A percentile compares a stretch with the other conserved stretches of the same genome.
Evolutionary conservation across 1,140 invertebrate genomes (phyloP).

Genomic region (Diorhabda sublineata): DNA sequence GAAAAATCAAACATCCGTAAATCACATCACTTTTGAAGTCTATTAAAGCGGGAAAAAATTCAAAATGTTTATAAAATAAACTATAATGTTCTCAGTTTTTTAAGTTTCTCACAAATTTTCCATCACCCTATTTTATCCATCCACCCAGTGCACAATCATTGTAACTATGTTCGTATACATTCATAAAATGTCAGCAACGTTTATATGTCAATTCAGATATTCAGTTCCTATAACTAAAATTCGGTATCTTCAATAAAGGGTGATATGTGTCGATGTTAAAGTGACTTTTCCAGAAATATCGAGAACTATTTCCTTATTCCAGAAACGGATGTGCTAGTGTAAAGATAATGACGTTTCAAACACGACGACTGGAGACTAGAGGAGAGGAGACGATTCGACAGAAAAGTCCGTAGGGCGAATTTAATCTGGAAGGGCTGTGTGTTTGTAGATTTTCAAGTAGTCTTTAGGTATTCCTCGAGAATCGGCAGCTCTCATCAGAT

Average conservation of each 20-base stretch:
- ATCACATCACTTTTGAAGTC: too few relatives aligned
- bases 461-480: slow-evolving; percentile 45
- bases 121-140: too few relatives aligned
- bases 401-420: slow-evolving; percentile 45
- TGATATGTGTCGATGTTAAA: slow-evolving; percentile 27
- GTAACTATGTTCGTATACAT: too few relatives aligned
- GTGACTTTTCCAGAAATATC: slow-evolving; percentile 23
- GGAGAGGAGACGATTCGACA: slow-evolving; percentile 47
- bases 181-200: too few relatives aligned
- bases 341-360: slow-evolving; percentile 46
- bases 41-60: too few relatives aligned
- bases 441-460: slow-evolving; percentile 47
- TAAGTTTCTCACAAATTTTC: too few relatives aligned
- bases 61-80: too few relatives aligned
- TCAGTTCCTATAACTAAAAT: neutral
- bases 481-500: slow-evolving; percentile 40
- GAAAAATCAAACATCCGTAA: too few relatives aligned
- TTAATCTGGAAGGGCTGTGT: slow-evolving; percentile 42
- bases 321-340: slow-evolving; percentile 35
- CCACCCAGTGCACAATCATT: too few relatives aligned
- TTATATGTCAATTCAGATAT: too few relatives aligned
- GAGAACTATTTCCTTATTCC: slow-evolving; percentile 34
- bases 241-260: slow-evolving; percentile 26
- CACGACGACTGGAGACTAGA: slow-evolving; percentile 44
- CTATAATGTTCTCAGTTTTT: too few relatives aligned